Conservation (phyloP, 2,797 vertebrate species). For the Astyanax mexicanus region DNA sequence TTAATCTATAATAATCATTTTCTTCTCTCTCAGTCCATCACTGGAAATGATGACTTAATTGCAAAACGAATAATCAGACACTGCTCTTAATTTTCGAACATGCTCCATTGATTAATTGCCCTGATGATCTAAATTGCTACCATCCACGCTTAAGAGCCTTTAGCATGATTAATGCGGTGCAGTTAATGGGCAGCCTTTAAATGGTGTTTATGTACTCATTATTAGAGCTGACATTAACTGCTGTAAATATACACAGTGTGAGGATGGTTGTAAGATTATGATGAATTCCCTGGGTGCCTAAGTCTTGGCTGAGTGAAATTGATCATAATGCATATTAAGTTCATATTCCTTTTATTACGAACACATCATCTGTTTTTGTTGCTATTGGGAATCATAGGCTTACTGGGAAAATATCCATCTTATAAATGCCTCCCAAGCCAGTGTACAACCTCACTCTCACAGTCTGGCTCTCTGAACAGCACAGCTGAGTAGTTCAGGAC, state of each 20-base stretch:
- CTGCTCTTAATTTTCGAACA: slow-evolving; percentile 61
- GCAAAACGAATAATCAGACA: slow-evolving; percentile 58
- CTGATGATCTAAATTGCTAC: slow-evolving; percentile 69
- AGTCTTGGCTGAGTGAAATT: slow-evolving; percentile 22
- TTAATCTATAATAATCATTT: slow-evolving; percentile 19
- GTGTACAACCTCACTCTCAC: neutral
- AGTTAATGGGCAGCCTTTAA: slow-evolving; percentile 56
- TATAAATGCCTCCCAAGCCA: neutral
- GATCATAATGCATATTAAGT: neutral
- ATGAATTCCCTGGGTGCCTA: slow-evolving; percentile 13
- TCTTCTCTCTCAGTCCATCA: slow-evolving; percentile 13
- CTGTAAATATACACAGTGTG: slow-evolving; percentile 63
- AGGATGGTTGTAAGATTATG: slow-evolving; percentile 18
- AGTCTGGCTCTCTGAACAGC: neutral
- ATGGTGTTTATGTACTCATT: slow-evolving; percentile 66
- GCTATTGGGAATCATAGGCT: neutral
- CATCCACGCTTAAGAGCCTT: slow-evolving; percentile 63
- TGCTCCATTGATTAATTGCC: slow-evolving; percentile 71
- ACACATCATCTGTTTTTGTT: slow-evolving; percentile 15
- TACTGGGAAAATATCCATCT: neutral
- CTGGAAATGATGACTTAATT: slow-evolving; percentile 21
- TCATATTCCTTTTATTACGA: slow-evolving; percentile 21
- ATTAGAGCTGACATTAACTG: slow-evolving; percentile 50
- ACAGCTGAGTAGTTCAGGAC: neutral
- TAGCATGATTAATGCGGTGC: slow-evolving; percentile 65